Evolutionary conservation across 2,888 invertebrate genomes (phyloP).

Genomic region (Cacoxenus indagator): DNA sequence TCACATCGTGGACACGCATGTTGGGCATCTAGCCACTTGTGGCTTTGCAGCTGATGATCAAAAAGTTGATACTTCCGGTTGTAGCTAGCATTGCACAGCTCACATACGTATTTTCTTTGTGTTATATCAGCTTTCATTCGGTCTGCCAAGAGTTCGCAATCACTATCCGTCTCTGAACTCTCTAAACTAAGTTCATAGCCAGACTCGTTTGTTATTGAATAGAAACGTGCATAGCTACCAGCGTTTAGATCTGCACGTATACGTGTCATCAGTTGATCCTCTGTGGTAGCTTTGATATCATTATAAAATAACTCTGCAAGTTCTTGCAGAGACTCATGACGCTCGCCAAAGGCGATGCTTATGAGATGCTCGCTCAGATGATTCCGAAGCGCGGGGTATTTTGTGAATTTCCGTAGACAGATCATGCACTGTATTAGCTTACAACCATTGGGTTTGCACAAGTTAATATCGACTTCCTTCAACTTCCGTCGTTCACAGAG

Average conservation of each 20-base stretch:
- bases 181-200: constrained; percentile 58
- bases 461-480: constrained; percentile 31
- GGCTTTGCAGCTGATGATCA: constrained; percentile 40
- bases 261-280: background rate
- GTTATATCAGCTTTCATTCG: background rate
- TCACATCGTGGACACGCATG: constrained; percentile 71
- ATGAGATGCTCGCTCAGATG: constrained; percentile 41
- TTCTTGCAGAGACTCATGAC: constrained; percentile 19
- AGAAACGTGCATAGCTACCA: constrained; percentile 40
- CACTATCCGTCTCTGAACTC: constrained; percentile 36
- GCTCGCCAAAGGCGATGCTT: constrained; percentile 24
- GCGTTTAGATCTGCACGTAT: background rate
- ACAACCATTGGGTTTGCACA: constrained; percentile 42
- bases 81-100: constrained; percentile 37
- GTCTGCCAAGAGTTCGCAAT: constrained; percentile 1
- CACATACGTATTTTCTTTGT: constrained; percentile 28
- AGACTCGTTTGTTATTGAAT: constrained; percentile 57
- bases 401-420: constrained; percentile 44
- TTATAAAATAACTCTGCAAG: constrained; percentile 31
- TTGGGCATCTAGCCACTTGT: constrained; percentile 69
- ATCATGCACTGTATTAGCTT: constrained; percentile 54
- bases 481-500: constrained; percentile 4
- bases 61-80: constrained; percentile 45
- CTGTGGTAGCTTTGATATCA: background rate
- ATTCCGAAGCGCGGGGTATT: constrained; percentile 38